These are phyloP conservation scores for Menura novaehollandiae DNA, from an alignment of 2,113 vertebrate species.

Conservation along the genomic window DNA sequence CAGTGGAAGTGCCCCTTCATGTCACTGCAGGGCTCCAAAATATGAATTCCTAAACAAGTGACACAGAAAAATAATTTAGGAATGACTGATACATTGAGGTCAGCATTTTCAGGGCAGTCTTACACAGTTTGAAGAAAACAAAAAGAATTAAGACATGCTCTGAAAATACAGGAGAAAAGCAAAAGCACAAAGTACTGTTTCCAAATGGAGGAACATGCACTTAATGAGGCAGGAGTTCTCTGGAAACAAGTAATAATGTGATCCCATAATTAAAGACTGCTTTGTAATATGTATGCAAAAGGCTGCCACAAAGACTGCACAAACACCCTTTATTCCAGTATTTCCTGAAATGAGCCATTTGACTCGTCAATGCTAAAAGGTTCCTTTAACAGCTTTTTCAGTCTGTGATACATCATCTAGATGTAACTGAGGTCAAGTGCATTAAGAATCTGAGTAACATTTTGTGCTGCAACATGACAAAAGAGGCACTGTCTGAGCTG, in stretches of 20 bases:
- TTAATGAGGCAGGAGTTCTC: neutral
- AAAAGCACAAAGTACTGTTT: neutral
- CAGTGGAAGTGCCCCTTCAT: neutral
- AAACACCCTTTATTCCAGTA: neutral
- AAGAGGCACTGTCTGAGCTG: slow-evolving; percentile 12
- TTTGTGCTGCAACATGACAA: neutral
- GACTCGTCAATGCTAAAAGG: neutral
- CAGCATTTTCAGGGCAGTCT: neutral
- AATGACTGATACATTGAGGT: neutral
- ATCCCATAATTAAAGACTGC: slow-evolving; percentile 24
- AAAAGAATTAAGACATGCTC: neutral
- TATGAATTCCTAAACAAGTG: neutral
- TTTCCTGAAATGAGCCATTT: slow-evolving; percentile 32
- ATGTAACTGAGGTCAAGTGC: slow-evolving; percentile 16
- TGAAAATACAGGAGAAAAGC: neutral
- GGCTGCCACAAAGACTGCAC: neutral
- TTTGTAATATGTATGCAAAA: neutral
- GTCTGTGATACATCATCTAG: neutral
- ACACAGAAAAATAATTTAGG: neutral
- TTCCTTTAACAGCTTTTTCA: neutral
- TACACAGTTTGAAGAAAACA: neutral
- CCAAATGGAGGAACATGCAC: neutral
- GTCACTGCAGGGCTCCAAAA: neutral
- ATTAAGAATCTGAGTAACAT: neutral
- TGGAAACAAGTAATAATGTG: slow-evolving; percentile 21